Conservation (phyloP, 2,113 vertebrate species). For the Monarcha castaneiventris region DNA sequence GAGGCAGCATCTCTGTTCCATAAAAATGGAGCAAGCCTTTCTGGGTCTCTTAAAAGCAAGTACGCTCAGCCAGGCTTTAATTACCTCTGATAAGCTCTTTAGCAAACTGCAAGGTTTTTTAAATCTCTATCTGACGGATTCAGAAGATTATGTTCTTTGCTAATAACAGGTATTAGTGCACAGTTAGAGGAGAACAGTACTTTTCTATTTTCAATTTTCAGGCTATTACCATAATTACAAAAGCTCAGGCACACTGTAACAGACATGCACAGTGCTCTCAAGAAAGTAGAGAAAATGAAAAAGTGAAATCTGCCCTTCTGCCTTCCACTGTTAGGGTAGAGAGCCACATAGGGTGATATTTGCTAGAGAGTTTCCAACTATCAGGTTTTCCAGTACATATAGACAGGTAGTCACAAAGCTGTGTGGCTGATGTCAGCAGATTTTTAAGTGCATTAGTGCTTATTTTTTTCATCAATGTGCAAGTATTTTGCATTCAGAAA, state of each 20-base stretch:
- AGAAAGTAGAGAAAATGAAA: background rate
- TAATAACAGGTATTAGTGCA: background rate
- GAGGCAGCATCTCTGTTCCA: background rate
- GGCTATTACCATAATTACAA: background rate
- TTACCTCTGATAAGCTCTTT: conserved; percentile 3
- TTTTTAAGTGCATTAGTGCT: background rate
- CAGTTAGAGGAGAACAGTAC: background rate
- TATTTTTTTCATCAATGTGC: background rate
- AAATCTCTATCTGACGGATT: background rate
- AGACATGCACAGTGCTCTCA: background rate
- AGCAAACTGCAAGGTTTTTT: background rate
- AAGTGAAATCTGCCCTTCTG: background rate
- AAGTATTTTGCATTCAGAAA: background rate
- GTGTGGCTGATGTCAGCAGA: background rate
- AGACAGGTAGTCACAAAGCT: background rate
- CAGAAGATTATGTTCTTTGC: background rate
- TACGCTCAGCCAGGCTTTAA: background rate
- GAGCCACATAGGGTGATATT: background rate
- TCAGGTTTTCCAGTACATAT: background rate
- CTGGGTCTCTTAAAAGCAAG: background rate
- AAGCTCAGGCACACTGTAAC: background rate
- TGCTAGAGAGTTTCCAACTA: background rate
- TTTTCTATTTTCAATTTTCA: background rate
- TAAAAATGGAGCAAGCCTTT: background rate
- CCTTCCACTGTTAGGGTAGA: background rate